Conservation (phyloP, 23 tunicate genomes). For the Trididemnum nubilum region DNA sequence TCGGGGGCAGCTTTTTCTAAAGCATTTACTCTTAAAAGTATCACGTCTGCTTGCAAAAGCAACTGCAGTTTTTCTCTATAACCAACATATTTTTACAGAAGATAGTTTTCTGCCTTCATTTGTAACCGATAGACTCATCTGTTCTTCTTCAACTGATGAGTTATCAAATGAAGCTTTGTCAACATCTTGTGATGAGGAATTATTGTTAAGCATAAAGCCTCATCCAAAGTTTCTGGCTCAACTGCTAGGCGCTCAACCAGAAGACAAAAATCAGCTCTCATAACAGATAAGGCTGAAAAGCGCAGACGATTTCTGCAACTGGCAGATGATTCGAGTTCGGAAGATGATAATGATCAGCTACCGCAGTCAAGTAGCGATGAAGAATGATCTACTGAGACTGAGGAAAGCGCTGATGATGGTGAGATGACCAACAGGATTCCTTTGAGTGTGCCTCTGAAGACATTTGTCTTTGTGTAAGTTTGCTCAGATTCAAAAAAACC, state of each 20-base stretch:
- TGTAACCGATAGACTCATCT: constrained; percentile 1
- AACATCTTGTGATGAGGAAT: neutral
- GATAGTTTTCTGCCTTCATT: constrained; percentile 18
- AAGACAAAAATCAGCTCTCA: constrained; percentile 14
- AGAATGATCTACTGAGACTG: neutral
- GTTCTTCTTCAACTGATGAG: neutral
- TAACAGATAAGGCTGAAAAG: constrained; percentile 9
- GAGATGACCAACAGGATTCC: neutral
- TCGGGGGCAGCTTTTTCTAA: constrained; percentile 25
- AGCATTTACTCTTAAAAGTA: constrained; percentile 34
- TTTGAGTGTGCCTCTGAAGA: neutral
- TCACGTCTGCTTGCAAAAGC: constrained; percentile 29
- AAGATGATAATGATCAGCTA: neutral
- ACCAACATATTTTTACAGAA: constrained; percentile 11
- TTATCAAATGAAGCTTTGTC: neutral
- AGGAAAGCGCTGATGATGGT: neutral
- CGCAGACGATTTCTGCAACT: neutral
- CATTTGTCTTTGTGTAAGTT: constrained; percentile 1
- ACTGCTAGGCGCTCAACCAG: neutral
- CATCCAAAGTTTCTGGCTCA: neutral
- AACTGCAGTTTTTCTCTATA: constrained; percentile 33
- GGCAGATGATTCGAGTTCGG: neutral
- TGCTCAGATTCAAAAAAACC: neutral
- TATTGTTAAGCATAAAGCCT: neutral
- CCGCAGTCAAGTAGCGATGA: neutral